Percentiles rank a stretch among this genome's conserved stretches.
These are phyloP conservation scores for Oncopodura yosiiana DNA, from an alignment of 1,140 invertebrate genomes.

Conservation along the genomic window DNA sequence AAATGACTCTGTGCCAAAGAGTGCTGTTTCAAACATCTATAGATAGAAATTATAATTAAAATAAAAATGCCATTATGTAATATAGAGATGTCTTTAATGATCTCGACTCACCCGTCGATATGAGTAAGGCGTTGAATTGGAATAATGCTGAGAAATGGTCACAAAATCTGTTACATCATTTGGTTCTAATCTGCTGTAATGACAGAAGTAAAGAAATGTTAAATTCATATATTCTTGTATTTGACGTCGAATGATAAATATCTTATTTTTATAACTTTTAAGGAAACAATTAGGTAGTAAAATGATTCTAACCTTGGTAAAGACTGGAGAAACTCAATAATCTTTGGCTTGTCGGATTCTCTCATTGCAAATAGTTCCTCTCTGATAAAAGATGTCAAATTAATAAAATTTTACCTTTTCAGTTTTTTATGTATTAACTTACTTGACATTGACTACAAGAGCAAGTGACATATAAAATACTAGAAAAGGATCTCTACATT, in stretches of 20 bases:
- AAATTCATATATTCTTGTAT: no score
- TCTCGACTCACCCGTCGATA: constrained; percentile 59
- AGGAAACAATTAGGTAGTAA: no score
- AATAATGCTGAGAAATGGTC: constrained; percentile 87
- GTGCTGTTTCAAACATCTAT: constrained; percentile 36
- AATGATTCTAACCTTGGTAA: constrained; percentile 81
- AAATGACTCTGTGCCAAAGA: constrained; percentile 44
- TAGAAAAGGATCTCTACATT: constrained; percentile 91
- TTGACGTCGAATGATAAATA: no score
- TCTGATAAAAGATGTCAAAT: constrained; percentile 44
- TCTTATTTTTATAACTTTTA: no score
- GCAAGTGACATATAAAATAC: constrained; percentile 90
- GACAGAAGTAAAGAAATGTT: no score
- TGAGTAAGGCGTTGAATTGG: constrained; percentile 79
- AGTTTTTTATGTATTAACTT: constrained; percentile 35
- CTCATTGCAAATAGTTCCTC: constrained; percentile 76
- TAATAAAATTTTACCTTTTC: neutral
- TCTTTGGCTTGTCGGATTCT: constrained; percentile 51
- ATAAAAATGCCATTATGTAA: constrained; percentile 2
- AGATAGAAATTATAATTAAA: constrained; percentile 8
- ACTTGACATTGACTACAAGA: constrained; percentile 90
- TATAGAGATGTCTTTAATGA: neutral
- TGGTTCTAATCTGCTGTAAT: constrained; percentile 69
- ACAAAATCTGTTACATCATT: constrained; percentile 97
- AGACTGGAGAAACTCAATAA: constrained; percentile 60